Percentiles rank a stretch among this genome's conserved stretches.
Evolutionary conservation across 2,797 vertebrate species (phyloP).

Genomic region (Lithobates pipiens): DNA sequence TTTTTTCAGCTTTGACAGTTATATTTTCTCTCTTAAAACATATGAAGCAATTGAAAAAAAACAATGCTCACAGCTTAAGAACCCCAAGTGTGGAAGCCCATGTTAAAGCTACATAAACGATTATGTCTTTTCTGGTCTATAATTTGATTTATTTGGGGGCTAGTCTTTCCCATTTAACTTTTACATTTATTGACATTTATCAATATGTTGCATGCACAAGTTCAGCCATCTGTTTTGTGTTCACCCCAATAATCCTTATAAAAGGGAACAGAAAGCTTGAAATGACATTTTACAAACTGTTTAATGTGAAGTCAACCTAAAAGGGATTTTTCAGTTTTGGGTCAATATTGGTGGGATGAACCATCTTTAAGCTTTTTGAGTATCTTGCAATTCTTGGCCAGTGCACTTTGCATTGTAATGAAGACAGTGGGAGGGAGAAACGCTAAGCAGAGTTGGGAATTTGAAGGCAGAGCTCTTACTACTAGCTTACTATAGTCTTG

Average conservation of each 20-base stretch:
- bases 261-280: background rate
- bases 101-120: background rate
- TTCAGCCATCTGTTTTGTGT: background rate
- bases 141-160: background rate
- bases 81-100: background rate
- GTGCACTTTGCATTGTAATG: too few relatives aligned
- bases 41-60: background rate
- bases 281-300: too few relatives aligned
- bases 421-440: too few relatives aligned
- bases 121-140: background rate
- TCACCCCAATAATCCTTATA: background rate
- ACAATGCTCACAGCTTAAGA: background rate
- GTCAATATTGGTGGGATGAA: too few relatives aligned
- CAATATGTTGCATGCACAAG: background rate
- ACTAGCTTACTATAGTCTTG: too few relatives aligned
- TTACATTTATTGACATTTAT: background rate
- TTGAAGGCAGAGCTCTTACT: too few relatives aligned
- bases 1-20: too few relatives aligned
- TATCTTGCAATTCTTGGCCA: too few relatives aligned
- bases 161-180: background rate
- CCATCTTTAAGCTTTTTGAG: too few relatives aligned
- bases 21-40: conserved; percentile 10
- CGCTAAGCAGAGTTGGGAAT: too few relatives aligned
- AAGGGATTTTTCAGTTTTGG: too few relatives aligned
- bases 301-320: too few relatives aligned